Evolutionary conservation across 2,797 vertebrate genomes (phyloP), one percentile per base, ranked within the genome.

Genomic region (Borostomias antarcticus): DNA sequence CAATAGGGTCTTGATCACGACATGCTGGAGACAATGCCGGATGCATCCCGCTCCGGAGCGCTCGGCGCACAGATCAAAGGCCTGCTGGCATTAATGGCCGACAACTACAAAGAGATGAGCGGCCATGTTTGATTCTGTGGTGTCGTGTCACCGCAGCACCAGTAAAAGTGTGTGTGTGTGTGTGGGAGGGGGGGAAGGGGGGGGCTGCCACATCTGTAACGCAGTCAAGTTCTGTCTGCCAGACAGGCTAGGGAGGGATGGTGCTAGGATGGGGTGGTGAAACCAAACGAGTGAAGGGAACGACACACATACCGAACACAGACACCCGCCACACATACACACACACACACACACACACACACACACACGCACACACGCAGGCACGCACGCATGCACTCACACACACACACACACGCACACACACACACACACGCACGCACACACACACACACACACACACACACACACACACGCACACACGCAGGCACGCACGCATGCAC

Each of bases 31-130:
- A 84, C 81, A 81, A 82, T 62, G 64, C 76, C 47, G 48, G 26
- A 26, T 47, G 19, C 13, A 8, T 45, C 29, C 35, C 37, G 56
- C 28, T 32, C 59, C 25, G 35, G 52, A 29, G 72, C 67, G 68
- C 59, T n/a, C n/a, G n/a, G 29, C 29, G 62, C 30, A 78, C 72
- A 80, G 77, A 88, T 87, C 76, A 87, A 88, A 86, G 81, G 19
- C 8, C 56, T 17, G 66, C 26, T 48, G 75, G 69, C 8, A 77
- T 82, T 85, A 84, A 68, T 57, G 75, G 71, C 77, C 74, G 80
- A 82, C 75, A 82, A 86, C 80, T 83, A 81, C 75, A 78, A 80
- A 79, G 71, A 75, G 65, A 25, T 60, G 58, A 25, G 11, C 1
- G 40, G 64, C 21, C 30, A 29, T 43, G 74, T 80, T 84, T 86